These are phyloP conservation scores for Drosophila sordidula DNA, from an alignment of 2,888 invertebrate genomes.

Conservation along the genomic window DNA sequence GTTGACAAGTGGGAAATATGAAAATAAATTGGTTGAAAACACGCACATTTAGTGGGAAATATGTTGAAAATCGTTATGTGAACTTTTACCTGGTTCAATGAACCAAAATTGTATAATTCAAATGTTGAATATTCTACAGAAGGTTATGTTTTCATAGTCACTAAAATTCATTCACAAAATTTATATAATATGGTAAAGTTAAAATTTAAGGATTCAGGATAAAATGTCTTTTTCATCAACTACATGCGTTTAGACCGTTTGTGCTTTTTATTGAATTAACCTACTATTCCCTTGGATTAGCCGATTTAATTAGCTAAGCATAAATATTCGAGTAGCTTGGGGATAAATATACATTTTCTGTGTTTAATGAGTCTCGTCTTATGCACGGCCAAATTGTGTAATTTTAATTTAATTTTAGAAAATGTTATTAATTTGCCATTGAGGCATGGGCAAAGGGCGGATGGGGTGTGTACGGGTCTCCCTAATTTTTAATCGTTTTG, in stretches of 20 bases:
- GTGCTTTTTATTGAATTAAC: conserved; percentile 1
- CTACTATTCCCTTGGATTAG: neutral
- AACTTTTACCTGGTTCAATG: conserved; percentile 17
- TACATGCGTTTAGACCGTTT: neutral
- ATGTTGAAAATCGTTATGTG: neutral
- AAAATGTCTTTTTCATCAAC: neutral
- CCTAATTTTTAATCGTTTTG: conserved; percentile 12
- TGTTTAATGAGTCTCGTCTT: conserved; percentile 5
- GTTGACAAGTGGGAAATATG: neutral
- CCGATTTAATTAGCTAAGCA: conserved; percentile 1
- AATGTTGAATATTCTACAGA: no score
- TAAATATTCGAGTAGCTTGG: neutral
- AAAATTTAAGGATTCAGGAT: neutral
- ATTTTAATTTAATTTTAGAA: conserved; percentile 12
- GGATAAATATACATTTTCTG: neutral
- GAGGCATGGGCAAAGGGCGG: neutral
- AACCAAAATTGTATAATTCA: conserved; percentile 1
- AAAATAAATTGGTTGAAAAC: conserved; percentile 11
- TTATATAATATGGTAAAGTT: no score
- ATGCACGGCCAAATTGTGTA: conserved; percentile 12
- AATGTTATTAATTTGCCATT: conserved; percentile 11
- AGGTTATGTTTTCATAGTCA: no score
- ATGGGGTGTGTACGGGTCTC: neutral
- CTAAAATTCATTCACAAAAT: no score
- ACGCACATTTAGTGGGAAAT: conserved; percentile 8